phyloP scores from a whole-genome alignment of 2,113 vertebrate genomes.

The Alces alces region DNA sequence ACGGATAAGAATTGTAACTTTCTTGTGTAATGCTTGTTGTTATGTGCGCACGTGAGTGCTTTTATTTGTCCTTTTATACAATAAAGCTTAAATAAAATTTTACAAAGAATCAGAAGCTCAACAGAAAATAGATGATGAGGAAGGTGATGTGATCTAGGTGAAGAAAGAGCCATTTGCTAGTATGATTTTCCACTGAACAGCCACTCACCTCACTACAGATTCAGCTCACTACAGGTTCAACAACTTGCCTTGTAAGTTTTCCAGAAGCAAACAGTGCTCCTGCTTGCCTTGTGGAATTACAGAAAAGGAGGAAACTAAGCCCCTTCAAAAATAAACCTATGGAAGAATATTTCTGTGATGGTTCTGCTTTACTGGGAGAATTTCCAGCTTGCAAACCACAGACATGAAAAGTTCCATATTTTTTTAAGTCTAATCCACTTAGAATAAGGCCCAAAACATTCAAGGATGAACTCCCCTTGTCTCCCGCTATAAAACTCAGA shows the following conservation, averaged over 20 bases:
- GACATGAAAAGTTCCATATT: background rate
- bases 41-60: no score
- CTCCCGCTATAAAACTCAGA: background rate
- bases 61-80: background rate
- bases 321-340: background rate
- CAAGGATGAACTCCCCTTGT: background rate
- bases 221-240: background rate
- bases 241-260: background rate
- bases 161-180: background rate
- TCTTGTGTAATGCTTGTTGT: background rate
- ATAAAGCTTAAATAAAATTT: background rate
- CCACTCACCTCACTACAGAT: background rate
- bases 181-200: background rate
- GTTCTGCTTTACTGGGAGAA: background rate
- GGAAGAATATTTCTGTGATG: background rate
- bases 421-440: background rate
- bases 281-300: background rate
- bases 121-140: background rate
- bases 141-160: background rate
- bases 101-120: background rate
- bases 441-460: background rate
- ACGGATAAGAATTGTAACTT: background rate
- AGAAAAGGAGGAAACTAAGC: background rate
- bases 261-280: background rate
- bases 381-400: background rate